phyloP scores from a whole-genome alignment of 2,797 vertebrate genomes.

The Masticophis lateralis region DNA sequence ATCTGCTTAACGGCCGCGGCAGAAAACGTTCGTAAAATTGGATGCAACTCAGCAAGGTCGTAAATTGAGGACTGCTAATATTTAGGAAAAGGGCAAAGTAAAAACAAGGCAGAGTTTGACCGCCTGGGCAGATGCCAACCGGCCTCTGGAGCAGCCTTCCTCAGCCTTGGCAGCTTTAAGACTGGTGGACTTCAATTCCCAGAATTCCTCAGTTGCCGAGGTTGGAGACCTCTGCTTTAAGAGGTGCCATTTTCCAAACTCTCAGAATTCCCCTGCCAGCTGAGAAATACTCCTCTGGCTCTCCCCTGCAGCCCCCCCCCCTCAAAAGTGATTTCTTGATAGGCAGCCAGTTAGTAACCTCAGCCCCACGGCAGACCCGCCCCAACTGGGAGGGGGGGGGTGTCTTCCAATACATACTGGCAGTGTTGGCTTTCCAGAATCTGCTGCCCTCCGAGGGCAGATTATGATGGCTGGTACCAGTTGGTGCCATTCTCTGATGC shows the following conservation, averaged over 20 bases:
- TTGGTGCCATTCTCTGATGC: not conserved
- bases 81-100: not conserved
- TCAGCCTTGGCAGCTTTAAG: not conserved
- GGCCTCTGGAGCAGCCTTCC: too few species aligned
- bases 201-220: too few species aligned
- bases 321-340: not conserved
- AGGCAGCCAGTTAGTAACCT: not conserved
- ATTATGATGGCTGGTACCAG: not conserved
- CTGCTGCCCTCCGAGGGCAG: not conserved
- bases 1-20: not conserved
- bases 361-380: not conserved
- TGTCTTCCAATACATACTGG: not conserved
- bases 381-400: not conserved
- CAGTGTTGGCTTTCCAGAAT: not conserved
- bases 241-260: not conserved
- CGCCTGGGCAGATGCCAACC: too few species aligned
- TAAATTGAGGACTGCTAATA: not conserved
- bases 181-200: too few species aligned
- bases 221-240: not conserved
- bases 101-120: not conserved
- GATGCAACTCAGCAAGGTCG: not conserved
- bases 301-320: not conserved
- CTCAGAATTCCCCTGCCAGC: not conserved
- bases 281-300: not conserved
- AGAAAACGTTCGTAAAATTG: rapidly evolving